Base-by-base conservation (phyloP, 2,888 invertebrate genomes). In the Chrysolina haemoptera region DNA sequence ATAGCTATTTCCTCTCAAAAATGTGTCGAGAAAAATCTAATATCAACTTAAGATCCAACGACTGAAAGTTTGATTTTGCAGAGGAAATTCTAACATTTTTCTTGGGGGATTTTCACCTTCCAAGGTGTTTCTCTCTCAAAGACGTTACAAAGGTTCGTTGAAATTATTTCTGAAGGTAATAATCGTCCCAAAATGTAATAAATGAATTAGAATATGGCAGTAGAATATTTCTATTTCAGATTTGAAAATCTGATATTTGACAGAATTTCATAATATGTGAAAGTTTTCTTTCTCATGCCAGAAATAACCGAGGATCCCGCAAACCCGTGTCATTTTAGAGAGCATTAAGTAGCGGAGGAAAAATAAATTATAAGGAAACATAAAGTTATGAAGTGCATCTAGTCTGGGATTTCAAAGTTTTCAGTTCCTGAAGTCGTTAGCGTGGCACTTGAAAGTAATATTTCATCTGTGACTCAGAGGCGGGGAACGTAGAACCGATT, bases 351-450 rank as follows among this genome's bases (percentile, higher is more conserved):
- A 50, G 68, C 55, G 59, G 62, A 68, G 70, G 69, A 70, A 67
- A 75, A 75, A 79, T 77, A 73, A 78, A 79, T 79, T 79, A 79
- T 75, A 75, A 74, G 73, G 63, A 68, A 73, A 68, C 72, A 68
- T 69, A 76, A 76, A 76, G 74, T 78, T 79, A 74, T 77, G 79
- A 78, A 76, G 78, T 76, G 79, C 78, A 76, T 71, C 75, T 74
- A 72, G 72, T 59, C 69, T 73, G 73, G 72, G 75, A 80, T 77
- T 80, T 76, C 48, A 50, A 75, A 76, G 70, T 76, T 77, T 76
- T 76, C 76, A 76, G 78, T 79, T 80, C 80, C 77, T 75, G 75
- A 76, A 79, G 76, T 79, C 79, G 77, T 80, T 80, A 79, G 76
- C 71, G 74, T 70, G 72, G 75, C 76, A 64, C 75, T 74, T 76